Base-by-base conservation (phyloP, 2,797 vertebrate genomes). In the Chaenodraco wilsoni region DNA sequence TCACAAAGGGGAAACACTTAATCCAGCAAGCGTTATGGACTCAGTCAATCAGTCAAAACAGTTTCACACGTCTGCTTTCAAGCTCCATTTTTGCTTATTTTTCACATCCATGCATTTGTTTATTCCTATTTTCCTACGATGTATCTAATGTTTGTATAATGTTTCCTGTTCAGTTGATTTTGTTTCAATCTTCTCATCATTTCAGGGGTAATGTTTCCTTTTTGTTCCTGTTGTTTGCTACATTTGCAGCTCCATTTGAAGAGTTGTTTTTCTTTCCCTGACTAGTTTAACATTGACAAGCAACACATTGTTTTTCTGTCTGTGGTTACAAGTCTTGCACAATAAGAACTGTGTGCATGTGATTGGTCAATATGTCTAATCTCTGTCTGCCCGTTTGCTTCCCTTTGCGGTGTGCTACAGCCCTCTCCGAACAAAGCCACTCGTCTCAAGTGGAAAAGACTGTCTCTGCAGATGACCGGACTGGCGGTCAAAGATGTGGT, bases 401-500 rank as follows among this genome's bases (percentile, higher is more conserved):
- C 8, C 31, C 60, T 17, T 15, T 21, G 37, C 2, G 69, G 4
- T 62, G 17, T 56, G 52, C 56, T 59, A 31, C 70, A 87, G 84
- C 19, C 3, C 0, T 51, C 48, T 2, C 9, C 17, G 8, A 72
- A 48, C 45, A 86, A 60, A 82, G 6, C 7, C 0, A 17, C 5
- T 6, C 44, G 45, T 41, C 48, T 91, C 2, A 89, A 58, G 54
- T 94, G 93, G 93, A 93, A 73, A 74, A 82, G 71, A n/a, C 12
- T 17, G 45, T n/a, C 4, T 19, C 83, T 41, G 0, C 75, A 74
- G 54, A 86, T 7, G 63, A 79, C 27, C 0, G 76, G 82, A 5
- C 84, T 93, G 69, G 87, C 88, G 69, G 92, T 94, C 21, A 93
- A 86, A 85, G 93, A 94, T 2, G 87, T 93, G 48, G 10, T 92